phyloP scores from a whole-genome alignment of 2,113 vertebrate species.

The Pangasianodon hypophthalmus region DNA sequence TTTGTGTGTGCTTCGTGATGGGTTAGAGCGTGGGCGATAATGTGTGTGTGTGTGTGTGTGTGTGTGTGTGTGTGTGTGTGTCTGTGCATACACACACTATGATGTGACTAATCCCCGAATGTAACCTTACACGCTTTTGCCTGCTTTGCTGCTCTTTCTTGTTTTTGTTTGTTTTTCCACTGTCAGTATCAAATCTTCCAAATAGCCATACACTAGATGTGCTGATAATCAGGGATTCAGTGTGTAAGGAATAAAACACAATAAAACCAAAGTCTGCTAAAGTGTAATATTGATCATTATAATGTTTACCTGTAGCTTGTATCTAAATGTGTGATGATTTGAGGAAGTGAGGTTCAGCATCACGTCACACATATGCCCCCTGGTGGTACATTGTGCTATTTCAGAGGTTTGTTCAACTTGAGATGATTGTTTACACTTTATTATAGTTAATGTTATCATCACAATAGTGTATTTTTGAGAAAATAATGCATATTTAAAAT shows the following conservation, averaged over 20 bases:
- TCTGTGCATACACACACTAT: not conserved
- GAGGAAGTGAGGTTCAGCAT: not conserved
- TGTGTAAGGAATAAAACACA: not conserved
- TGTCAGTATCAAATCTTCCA: not conserved
- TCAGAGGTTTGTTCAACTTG: not conserved
- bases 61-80: slow-evolving; percentile 27
- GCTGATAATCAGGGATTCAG: not conserved
- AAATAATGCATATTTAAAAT: not conserved
- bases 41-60: slow-evolving; percentile 21
- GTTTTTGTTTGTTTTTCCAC: not conserved
- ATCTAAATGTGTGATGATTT: not conserved
- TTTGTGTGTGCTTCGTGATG: slow-evolving; percentile 29
- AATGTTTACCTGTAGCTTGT: slow-evolving; percentile 13
- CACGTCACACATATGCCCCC: slow-evolving; percentile 10
- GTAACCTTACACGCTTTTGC: not conserved
- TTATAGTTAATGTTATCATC: not conserved
- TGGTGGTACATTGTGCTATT: slow-evolving; percentile 19
- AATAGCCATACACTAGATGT: not conserved
- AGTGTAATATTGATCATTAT: not conserved
- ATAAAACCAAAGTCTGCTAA: not conserved
- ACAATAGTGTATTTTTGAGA: not conserved
- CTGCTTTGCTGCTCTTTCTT: not conserved
- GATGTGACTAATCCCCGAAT: not conserved
- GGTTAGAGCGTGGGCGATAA: slow-evolving; percentile 36
- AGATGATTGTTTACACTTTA: not conserved